Percentiles rank a stretch among this genome's conserved stretches.
Evolutionary conservation across 2,797 vertebrate genomes (phyloP).

Genomic region (Esox lucius): DNA sequence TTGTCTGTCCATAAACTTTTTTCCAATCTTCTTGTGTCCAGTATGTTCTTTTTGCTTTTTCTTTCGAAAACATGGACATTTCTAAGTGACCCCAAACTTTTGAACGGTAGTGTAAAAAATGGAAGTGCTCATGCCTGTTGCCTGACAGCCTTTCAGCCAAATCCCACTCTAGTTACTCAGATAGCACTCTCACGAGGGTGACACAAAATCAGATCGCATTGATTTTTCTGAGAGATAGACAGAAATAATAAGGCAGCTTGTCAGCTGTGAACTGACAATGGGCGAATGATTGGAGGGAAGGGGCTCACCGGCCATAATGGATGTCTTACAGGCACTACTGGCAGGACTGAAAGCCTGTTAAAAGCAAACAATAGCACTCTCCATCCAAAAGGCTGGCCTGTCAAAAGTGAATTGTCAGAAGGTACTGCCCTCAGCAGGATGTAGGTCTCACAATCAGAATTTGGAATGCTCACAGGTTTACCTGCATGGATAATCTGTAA

Average conservation of each 20-base stretch:
- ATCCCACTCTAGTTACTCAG: slow-evolving; percentile 12
- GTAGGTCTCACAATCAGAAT: slow-evolving; percentile 6
- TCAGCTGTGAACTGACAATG: slow-evolving; percentile 28
- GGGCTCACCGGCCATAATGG: slow-evolving; percentile 25
- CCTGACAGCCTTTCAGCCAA: background rate
- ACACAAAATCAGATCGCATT: slow-evolving; percentile 21
- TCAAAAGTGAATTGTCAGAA: slow-evolving; percentile 35
- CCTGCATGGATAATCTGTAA: background rate
- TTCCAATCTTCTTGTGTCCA: too few species aligned
- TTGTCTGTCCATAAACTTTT: too few species aligned
- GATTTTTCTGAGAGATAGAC: slow-evolving; percentile 20
- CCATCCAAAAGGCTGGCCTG: slow-evolving; percentile 5
- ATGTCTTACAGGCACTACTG: slow-evolving; percentile 19
- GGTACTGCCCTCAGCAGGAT: slow-evolving; percentile 20
- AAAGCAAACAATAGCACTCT: slow-evolving; percentile 26
- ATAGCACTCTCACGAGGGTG: slow-evolving; percentile 10
- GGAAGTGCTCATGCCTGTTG: background rate
- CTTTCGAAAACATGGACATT: too few species aligned
- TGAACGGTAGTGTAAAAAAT: background rate
- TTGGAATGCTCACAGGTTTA: background rate
- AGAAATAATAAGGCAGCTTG: slow-evolving; percentile 21
- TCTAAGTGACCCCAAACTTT: too few species aligned
- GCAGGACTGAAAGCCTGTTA: slow-evolving; percentile 23
- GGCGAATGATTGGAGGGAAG: slow-evolving; percentile 25
- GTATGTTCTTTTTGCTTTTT: too few species aligned